These are phyloP conservation scores for Autographa pulchrina DNA, from an alignment of 2,888 invertebrate genomes.

Conservation along the genomic window DNA sequence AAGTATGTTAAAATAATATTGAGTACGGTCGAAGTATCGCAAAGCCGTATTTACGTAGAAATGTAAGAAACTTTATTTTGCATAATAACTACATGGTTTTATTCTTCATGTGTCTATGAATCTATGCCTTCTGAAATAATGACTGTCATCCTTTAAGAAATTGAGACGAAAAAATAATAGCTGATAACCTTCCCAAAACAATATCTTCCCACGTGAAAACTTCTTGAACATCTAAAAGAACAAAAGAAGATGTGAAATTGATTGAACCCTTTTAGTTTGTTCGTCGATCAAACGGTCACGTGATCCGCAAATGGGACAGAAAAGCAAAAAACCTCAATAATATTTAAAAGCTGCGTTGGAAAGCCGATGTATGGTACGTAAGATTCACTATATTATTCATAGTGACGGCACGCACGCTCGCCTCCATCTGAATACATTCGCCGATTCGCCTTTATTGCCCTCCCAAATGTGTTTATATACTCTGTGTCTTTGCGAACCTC, in stretches of 20 bases:
- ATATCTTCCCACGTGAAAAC: not conserved
- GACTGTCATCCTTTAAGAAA: not conserved
- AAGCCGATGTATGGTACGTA: slow-evolving; percentile 40
- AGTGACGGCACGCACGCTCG: slow-evolving; percentile 53
- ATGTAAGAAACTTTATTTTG: not conserved
- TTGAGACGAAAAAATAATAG: not conserved
- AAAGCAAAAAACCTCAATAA: slow-evolving; percentile 15
- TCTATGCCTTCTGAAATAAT: not conserved
- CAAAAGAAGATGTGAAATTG: not conserved
- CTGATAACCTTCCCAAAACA: not conserved
- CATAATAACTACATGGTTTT: not conserved
- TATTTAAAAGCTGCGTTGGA: slow-evolving; percentile 24
- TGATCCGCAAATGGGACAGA: slow-evolving; percentile 6
- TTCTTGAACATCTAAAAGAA: not conserved
- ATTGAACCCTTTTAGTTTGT: slow-evolving; percentile 7
- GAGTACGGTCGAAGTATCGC: not conserved
- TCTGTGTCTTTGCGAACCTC: slow-evolving; percentile 52
- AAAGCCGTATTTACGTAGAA: not conserved
- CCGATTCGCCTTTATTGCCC: slow-evolving; percentile 56
- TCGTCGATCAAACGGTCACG: not conserved
- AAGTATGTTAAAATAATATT: not conserved
- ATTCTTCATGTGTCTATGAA: not conserved
- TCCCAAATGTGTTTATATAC: slow-evolving; percentile 61
- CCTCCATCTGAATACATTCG: slow-evolving; percentile 54
- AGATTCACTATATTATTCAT: slow-evolving; percentile 61